These are phyloP conservation scores for Drosophila kuntzei DNA, from an alignment of 2,888 invertebrate species.

Conservation along the genomic window DNA sequence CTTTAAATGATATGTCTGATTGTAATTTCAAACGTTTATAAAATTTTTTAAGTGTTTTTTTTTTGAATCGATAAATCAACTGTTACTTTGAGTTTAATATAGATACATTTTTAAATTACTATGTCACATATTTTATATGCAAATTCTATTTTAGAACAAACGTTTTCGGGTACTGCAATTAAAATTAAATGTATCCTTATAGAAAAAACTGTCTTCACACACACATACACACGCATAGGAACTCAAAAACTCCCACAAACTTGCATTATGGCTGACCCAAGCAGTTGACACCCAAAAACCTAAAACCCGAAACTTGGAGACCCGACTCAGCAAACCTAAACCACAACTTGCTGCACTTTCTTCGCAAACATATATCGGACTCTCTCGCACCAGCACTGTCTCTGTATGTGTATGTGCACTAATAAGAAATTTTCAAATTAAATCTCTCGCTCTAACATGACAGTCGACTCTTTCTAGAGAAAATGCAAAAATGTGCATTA, in stretches of 20 bases:
- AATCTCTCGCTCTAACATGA: conserved; percentile 65
- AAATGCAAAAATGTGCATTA: conserved; percentile 81
- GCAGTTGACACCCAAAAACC: conserved; percentile 47
- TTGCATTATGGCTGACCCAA: conserved; percentile 43
- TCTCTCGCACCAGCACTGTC: conserved; percentile 44
- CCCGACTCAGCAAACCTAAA: conserved; percentile 46
- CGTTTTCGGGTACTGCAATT: conserved; percentile 32
- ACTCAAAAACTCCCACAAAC: too few species aligned
- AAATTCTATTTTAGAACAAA: not conserved
- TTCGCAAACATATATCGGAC: conserved; percentile 57
- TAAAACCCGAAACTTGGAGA: conserved; percentile 23
- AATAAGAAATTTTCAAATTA: conserved; percentile 75
- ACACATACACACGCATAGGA: conserved; percentile 3
- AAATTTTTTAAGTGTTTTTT: too few species aligned
- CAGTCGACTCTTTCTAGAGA: conserved; percentile 71
- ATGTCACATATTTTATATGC: not conserved
- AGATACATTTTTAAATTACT: not conserved
- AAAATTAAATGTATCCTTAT: conserved; percentile 35
- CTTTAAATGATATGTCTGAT: too few species aligned
- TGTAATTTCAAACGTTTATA: too few species aligned
- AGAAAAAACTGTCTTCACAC: conserved; percentile 17
- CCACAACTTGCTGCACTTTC: conserved; percentile 74
- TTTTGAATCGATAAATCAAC: too few species aligned
- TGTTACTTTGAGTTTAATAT: not conserved
- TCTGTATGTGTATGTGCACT: conserved; percentile 44